Percentiles rank a stretch among this genome's conserved stretches.
Conservation (phyloP, 2,888 invertebrate species). For the Allacma fusca region DNA sequence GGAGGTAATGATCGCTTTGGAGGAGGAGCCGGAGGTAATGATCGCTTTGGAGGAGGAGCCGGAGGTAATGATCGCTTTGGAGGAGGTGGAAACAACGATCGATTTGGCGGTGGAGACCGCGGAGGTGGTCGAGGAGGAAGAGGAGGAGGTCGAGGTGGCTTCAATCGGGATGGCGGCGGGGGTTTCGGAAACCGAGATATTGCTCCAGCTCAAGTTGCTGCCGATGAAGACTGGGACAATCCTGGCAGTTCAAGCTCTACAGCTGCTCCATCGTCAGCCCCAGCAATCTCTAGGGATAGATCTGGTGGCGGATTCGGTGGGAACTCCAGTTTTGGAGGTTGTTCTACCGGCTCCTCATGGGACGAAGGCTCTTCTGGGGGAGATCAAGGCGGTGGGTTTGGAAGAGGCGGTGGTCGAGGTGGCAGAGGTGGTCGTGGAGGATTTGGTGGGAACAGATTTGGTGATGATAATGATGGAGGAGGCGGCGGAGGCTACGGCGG, state of each 20-base stretch:
- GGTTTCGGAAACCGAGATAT: not conserved
- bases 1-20: not conserved
- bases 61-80: not conserved
- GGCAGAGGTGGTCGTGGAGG: not conserved
- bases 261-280: not conserved
- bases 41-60: not conserved
- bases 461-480: not conserved
- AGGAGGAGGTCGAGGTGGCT: conserved; percentile 1
- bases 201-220: conserved; percentile 1
- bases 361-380: not conserved
- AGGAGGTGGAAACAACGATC: not conserved
- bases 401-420: not conserved
- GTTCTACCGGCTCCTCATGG: not conserved
- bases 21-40: not conserved
- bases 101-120: not conserved
- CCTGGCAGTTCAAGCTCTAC: not conserved
- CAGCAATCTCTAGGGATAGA: too few relatives aligned
- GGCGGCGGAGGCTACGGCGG: conserved; percentile 2
- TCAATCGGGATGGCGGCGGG: not conserved
- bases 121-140: not conserved
- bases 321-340: not conserved
- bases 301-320: too few relatives aligned
- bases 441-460: not conserved
- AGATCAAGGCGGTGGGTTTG: not conserved
- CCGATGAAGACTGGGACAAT: conserved; percentile 34